Evolutionary conservation across 2,888 invertebrate genomes (phyloP).

Genomic region (Asteroscopus sphinx): DNA sequence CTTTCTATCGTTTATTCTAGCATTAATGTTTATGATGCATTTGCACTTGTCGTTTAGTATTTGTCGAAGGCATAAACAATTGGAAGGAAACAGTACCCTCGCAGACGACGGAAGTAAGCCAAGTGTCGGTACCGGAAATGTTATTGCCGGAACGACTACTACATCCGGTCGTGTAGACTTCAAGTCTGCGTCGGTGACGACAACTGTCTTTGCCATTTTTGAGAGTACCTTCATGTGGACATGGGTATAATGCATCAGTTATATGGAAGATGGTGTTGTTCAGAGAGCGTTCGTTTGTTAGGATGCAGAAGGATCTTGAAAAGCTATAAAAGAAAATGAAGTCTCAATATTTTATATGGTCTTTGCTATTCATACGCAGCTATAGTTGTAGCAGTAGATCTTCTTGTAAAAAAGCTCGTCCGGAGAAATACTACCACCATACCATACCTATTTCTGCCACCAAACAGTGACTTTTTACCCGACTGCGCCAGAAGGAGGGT

Average conservation of each 20-base stretch:
- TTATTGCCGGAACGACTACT: constrained; percentile 88
- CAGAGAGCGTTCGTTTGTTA: background rate
- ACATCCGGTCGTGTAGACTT: constrained; percentile 85
- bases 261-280: constrained; percentile 5
- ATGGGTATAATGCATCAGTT: constrained; percentile 51
- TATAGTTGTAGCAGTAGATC: no score
- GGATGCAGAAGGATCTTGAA: background rate
- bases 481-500: no score
- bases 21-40: constrained; percentile 39
- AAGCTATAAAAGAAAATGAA: no score
- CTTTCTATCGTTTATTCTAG: no score
- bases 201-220: constrained; percentile 73
- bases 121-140: constrained; percentile 88
- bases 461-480: no score
- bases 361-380: no score
- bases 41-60: constrained; percentile 68
- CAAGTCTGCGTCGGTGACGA: constrained; percentile 75
- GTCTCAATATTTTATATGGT: no score
- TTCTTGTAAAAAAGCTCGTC: no score
- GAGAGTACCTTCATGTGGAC: constrained; percentile 60
- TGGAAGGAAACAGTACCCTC: constrained; percentile 82
- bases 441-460: no score
- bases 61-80: constrained; percentile 87
- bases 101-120: constrained; percentile 83
- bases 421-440: no score